phyloP scores from a whole-genome alignment of 2,888 invertebrate genomes.

The Standfussiana lucernea region DNA sequence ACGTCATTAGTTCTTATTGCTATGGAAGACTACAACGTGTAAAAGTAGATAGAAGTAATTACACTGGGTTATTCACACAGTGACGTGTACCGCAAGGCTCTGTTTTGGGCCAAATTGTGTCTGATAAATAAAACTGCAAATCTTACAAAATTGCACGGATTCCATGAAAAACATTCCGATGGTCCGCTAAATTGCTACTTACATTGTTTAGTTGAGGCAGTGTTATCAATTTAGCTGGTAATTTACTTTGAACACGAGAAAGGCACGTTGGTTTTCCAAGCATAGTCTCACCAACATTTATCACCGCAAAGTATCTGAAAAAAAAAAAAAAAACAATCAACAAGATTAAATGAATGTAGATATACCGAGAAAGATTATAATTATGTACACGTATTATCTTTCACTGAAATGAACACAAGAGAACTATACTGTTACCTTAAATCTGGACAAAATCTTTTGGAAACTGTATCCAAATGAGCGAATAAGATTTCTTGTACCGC shows the following conservation, averaged over 20 bases:
- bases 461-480: constrained; percentile 64
- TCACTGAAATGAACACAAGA: background rate
- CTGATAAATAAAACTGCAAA: background rate
- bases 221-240: constrained; percentile 65
- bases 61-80: background rate
- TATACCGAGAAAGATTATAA: too few species aligned
- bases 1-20: too few species aligned
- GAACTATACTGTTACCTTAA: constrained; percentile 30
- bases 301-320: constrained; percentile 47
- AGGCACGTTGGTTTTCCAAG: constrained; percentile 62
- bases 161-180: background rate
- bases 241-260: constrained; percentile 55
- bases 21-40: too few species aligned
- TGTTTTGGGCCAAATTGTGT: background rate
- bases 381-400: background rate
- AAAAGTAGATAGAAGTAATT: background rate
- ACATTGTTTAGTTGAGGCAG: constrained; percentile 33
- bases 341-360: background rate
- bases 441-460: constrained; percentile 59
- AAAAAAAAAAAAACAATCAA: background rate
- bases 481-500: constrained; percentile 56
- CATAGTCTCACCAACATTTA: constrained; percentile 36
- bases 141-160: background rate
- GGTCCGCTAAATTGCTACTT: constrained; percentile 22
- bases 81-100: background rate